Percentiles rank a stretch among this genome's conserved stretches.
These are phyloP conservation scores for Electrophaes corylata DNA, from an alignment of 2,888 invertebrate species.

Conservation along the genomic window DNA sequence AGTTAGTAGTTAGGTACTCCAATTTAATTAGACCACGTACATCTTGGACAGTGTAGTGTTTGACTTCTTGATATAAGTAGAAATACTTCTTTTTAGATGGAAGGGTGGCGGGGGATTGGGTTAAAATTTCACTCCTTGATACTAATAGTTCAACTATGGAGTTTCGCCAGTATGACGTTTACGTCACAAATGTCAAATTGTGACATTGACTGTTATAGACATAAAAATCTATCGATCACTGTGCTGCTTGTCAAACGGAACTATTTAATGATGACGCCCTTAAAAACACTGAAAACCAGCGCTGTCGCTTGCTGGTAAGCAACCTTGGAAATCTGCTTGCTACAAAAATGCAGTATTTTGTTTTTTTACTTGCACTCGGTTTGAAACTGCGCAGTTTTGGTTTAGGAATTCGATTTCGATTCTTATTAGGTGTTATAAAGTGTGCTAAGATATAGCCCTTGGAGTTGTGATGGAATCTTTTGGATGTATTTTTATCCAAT, in stretches of 20 bases:
- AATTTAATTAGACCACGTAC: too few species aligned
- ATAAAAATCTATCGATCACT: too few species aligned
- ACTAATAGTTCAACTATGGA: too few species aligned
- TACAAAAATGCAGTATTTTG: slow-evolving; percentile 37
- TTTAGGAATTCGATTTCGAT: slow-evolving; percentile 22
- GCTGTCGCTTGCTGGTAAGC: neutral
- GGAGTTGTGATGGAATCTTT: neutral
- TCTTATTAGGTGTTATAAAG: slow-evolving; percentile 19
- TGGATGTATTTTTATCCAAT: neutral
- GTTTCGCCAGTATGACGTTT: too few species aligned
- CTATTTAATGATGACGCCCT: neutral
- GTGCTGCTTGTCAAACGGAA: neutral
- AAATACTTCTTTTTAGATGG: too few species aligned
- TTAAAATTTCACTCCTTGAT: too few species aligned
- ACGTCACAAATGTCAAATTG: too few species aligned
- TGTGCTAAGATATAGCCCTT: slow-evolving; percentile 4
- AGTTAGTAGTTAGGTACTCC: too few species aligned
- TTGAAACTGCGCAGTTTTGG: slow-evolving; percentile 29
- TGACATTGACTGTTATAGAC: too few species aligned
- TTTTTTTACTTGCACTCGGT: slow-evolving; percentile 29
- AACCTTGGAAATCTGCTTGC: slow-evolving; percentile 2
- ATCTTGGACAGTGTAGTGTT: too few species aligned
- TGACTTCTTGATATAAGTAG: too few species aligned
- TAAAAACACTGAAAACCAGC: neutral
- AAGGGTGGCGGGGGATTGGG: too few species aligned